Conservation (phyloP, 2,113 vertebrate genomes). For the Charina bottae region DNA sequence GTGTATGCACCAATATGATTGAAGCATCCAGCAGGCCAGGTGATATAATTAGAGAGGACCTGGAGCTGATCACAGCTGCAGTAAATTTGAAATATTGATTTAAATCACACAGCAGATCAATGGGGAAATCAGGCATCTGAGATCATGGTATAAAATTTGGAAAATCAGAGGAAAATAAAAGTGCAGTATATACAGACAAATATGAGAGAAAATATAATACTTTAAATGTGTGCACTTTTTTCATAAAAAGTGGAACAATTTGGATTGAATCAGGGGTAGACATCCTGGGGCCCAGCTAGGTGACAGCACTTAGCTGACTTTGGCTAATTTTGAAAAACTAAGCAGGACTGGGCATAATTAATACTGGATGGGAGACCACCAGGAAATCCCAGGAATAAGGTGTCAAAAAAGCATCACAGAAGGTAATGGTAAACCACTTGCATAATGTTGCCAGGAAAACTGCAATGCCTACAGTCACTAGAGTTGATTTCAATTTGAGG, state of each 20-base stretch:
- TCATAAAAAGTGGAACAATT: background rate
- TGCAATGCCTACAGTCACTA: background rate
- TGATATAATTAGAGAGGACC: background rate
- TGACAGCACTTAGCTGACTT: background rate
- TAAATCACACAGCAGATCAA: background rate
- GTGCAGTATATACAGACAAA: background rate
- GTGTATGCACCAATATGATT: background rate
- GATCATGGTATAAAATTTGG: background rate
- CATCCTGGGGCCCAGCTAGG: background rate
- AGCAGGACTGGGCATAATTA: background rate
- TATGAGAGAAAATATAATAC: background rate
- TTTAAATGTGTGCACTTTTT: background rate
- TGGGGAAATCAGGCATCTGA: background rate
- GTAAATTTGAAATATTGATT: background rate
- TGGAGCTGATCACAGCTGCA: background rate
- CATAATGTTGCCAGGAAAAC: background rate
- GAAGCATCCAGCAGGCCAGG: background rate
- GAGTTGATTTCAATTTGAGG: background rate
- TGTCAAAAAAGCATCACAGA: background rate
- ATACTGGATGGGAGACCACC: background rate
- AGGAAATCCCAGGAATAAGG: background rate
- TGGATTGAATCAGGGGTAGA: background rate
- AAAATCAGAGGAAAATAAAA: background rate
- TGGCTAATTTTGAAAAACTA: background rate
- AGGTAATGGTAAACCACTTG: background rate